A percentile compares a stretch with the other conserved stretches of the same genome.
Conservation (phyloP, 2,888 invertebrate genomes). For the Drosophila merina region DNA sequence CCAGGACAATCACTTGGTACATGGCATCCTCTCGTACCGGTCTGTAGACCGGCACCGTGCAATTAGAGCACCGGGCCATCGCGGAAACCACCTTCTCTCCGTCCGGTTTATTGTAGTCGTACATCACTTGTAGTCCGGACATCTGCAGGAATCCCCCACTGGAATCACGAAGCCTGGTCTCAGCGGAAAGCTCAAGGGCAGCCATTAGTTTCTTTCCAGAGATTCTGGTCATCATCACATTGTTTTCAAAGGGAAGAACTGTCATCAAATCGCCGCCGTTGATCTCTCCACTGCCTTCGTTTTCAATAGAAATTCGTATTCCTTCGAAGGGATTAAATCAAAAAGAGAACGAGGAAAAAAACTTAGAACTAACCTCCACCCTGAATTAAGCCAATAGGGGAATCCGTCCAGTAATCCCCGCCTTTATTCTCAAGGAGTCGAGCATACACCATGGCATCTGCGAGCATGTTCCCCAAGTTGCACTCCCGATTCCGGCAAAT, state of each 20-base stretch:
- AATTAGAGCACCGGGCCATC: constrained; percentile 88
- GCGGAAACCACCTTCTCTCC: constrained; percentile 88
- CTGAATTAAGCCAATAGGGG: constrained; percentile 90
- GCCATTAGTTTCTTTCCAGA: constrained; percentile 87
- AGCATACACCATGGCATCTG: constrained; percentile 89
- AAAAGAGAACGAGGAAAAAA: background rate
- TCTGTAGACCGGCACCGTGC: constrained; percentile 86
- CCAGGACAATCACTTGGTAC: constrained; percentile 88
- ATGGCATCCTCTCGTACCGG: constrained; percentile 85
- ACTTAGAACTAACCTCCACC: constrained; percentile 86
- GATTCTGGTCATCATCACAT: constrained; percentile 87
- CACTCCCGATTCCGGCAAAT: constrained; percentile 90
- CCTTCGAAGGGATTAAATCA: constrained; percentile 51
- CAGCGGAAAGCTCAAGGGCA: constrained; percentile 89
- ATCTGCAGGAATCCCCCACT: constrained; percentile 93
- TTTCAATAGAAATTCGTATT: constrained; percentile 88
- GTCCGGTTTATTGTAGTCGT: constrained; percentile 87
- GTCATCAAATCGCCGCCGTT: constrained; percentile 89
- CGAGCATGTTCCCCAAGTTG: constrained; percentile 92
- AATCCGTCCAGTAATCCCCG: constrained; percentile 89
- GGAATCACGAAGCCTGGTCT: constrained; percentile 83
- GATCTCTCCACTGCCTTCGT: constrained; percentile 85
- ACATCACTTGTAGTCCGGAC: constrained; percentile 90
- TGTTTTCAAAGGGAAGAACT: constrained; percentile 91
- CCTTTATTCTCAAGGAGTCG: constrained; percentile 83